These are phyloP conservation scores for Drosophila setosimentum DNA, from an alignment of 2,888 invertebrate species.

Conservation along the genomic window DNA sequence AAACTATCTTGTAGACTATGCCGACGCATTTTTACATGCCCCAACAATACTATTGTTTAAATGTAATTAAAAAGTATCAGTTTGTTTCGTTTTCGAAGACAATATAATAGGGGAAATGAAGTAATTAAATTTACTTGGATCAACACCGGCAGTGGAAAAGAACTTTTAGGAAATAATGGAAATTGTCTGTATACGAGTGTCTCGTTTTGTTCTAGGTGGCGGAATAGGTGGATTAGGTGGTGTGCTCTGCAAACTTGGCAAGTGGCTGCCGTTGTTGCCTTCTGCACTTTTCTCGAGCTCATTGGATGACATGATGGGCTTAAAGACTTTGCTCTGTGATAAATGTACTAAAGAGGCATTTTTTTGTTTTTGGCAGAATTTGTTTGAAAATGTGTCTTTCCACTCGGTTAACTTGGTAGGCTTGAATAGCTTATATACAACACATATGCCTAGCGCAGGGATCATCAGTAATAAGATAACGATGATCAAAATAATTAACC, in stretches of 20 bases:
- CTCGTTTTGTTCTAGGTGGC: conserved; percentile 83
- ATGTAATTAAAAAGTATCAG: conserved; percentile 23
- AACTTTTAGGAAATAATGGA: conserved; percentile 42
- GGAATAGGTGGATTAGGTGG: conserved; percentile 77
- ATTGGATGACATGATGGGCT: conserved; percentile 21
- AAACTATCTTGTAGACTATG: conserved; percentile 5
- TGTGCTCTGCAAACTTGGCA: conserved; percentile 25
- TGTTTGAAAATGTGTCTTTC: conserved; percentile 26
- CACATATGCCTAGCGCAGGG: conserved; percentile 16
- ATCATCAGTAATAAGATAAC: conserved; percentile 30
- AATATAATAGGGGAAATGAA: conserved; percentile 39
- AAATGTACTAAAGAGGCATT: conserved; percentile 18
- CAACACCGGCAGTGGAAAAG: conserved; percentile 1
- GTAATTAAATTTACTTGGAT: conserved; percentile 19
- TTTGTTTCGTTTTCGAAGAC: conserved; percentile 9
- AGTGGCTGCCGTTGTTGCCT: conserved; percentile 19
- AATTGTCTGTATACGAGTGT: conserved; percentile 76
- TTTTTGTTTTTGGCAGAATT: conserved; percentile 49
- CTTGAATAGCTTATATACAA: conserved; percentile 26
- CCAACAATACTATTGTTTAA: conserved; percentile 10
- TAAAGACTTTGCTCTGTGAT: conserved; percentile 29
- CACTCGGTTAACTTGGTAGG: conserved; percentile 30
- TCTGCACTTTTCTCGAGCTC: conserved; percentile 33
- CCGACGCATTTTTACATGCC: not conserved
- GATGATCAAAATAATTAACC: conserved; percentile 25